Evolutionary conservation across 1,140 invertebrate species (phyloP), one percentile per base, ranked within the genome.

Genomic region (Monomorium pharaonis): DNA sequence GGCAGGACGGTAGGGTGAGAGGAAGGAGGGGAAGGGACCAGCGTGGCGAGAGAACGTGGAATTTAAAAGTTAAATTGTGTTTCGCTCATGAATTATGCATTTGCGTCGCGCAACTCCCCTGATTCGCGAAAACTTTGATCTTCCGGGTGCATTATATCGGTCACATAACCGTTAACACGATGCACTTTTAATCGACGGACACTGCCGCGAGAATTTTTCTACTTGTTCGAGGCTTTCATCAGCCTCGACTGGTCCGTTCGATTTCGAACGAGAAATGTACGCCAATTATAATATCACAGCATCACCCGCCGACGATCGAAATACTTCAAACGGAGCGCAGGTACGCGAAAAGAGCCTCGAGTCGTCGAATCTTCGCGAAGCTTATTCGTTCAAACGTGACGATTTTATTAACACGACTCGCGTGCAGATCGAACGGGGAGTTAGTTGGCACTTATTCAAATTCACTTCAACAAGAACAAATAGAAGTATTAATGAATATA

Each of bases 41-140:
- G 27, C 4, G 37, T 7, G 37, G 4, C 0, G 7, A 24, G 70
- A 49, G 69, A 65, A 42, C 80, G 75, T 58, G 77, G 75, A 88
- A 91, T 92, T 91, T 91, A 87, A 88, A 92, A 92, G 91, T 92
- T 91, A 91, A 92, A 92, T 92, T 92, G 88, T 87, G 84, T 86
- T 86, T 92, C 88, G 63, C 85, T 89, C 84, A 87, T 89, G 87
- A 92, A 92, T 91, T 88, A 92, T 92, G 87, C 78, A 92, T 86
- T 37, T 47, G 84, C 27, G 62, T 56, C 47, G 69, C 62, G 10
- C n/a, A 4, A 56, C 54, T 74, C 65, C 5, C 44, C 72, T 77
- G 89, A 90, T 88, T 78, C 85, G 70, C 70, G 70, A 58, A 47
- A 90, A 90, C 86, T 90, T 90, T 89, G 86, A 90, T 90, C 88